Base-by-base conservation (phyloP, 1,140 invertebrate species). In the Sesamia nonagrioides region DNA sequence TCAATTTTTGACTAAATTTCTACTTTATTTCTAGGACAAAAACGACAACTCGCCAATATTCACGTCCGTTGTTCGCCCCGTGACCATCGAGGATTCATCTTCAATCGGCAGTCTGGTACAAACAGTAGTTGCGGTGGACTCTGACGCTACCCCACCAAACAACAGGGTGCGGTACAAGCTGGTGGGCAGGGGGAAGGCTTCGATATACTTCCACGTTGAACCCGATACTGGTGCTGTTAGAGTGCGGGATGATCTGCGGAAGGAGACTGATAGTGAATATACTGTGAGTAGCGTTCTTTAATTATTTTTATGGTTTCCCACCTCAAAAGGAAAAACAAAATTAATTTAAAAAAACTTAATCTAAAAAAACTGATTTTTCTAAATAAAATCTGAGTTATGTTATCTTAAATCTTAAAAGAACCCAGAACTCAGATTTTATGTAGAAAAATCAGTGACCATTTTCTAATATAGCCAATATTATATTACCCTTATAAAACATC, bases 21-120 rank as follows among this genome's bases (percentile, higher is more conserved):
- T n/a, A n/a, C n/a, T n/a, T n/a, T n/a, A n/a, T n/a, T n/a, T n/a
- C n/a, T 86, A 97, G 95, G 97, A 98, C 90, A 96, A 97, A 77
- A 98, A 98, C 90, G 97, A 98, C 90, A 97, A 98, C 80, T 96
- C 97, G 0, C 98, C 98, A 9, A 96, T 98, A 17, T 99, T 99
- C 88, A 97, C 97, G 2, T 96, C 97, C 0, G 96, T 98, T 6
- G 96, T 97, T 0, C 96, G 97, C 63, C 98, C 98, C 0, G 97
- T 98, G 8, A 97, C 97, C 0, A 93, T 99, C 6, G 97, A 98
- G 78, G 98, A 98, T 86, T 97, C 98, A 56, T 96, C 97, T 0
- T 95, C 97, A 0, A 97, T 98, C 78, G 98, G 98, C 35, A 97
- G 97, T 5, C 95, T 96, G 9, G 97, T 99, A 0, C 97, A 97